A percentile compares a stretch with the other conserved stretches of the same genome.
Conservation (phyloP, 1,140 invertebrate genomes). For the Neelides sp. region DNA sequence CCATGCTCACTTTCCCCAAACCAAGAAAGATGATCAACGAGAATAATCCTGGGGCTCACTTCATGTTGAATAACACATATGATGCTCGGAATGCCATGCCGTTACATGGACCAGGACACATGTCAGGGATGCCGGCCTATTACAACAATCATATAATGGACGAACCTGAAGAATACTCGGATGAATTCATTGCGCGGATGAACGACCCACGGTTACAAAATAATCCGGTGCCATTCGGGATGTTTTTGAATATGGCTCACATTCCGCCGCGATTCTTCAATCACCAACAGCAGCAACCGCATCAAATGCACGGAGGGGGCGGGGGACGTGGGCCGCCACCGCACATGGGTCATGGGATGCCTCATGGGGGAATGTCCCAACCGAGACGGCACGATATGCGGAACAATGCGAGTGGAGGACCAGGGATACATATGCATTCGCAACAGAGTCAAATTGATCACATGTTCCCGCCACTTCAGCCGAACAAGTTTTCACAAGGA, state of each 20-base stretch:
- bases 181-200: conserved; percentile 9
- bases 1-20: conserved; percentile 91
- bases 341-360: too few relatives aligned
- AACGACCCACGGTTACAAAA: conserved; percentile 13
- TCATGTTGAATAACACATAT: conserved; percentile 92
- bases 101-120: not conserved
- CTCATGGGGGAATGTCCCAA: too few relatives aligned
- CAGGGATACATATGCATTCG: not conserved
- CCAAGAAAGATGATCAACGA: conserved; percentile 89
- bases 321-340: not conserved
- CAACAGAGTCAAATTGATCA: conserved; percentile 12
- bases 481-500: not conserved
- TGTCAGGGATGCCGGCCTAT: conserved; percentile 7
- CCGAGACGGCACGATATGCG: too few relatives aligned
- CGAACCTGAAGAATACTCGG: conserved; percentile 1
- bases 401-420: not conserved
- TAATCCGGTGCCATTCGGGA: conserved; percentile 74
- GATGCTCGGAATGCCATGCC: conserved; percentile 75
- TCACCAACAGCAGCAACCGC: conserved; percentile 55
- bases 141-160: conserved; percentile 14
- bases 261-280: conserved; percentile 76
- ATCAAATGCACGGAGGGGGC: conserved; percentile 34
- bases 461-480: conserved; percentile 17
- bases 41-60: conserved; percentile 87
- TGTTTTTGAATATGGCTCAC: conserved; percentile 87